Conservation (phyloP, 2,888 invertebrate genomes). For the Chorisops tibialis region DNA sequence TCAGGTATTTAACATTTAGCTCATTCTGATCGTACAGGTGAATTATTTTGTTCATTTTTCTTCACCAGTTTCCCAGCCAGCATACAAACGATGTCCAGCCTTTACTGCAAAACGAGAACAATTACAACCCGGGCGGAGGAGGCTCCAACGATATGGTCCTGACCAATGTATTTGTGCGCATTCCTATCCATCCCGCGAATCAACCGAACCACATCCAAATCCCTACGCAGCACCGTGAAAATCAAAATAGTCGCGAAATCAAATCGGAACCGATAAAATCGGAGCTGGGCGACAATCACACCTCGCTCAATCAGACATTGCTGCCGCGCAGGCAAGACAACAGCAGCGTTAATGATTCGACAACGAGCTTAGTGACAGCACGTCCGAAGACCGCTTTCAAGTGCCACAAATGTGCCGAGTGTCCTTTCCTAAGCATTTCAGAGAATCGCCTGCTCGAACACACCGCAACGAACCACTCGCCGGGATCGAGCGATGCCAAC, state of each 20-base stretch:
- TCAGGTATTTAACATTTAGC: too few species aligned
- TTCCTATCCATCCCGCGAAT: neutral
- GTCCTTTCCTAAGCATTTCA: conserved; percentile 44
- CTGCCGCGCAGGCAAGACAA: neutral
- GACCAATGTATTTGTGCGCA: conserved; percentile 17
- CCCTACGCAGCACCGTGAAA: conserved; percentile 41
- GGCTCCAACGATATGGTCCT: too few species aligned
- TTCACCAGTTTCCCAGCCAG: too few species aligned
- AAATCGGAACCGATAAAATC: conserved; percentile 48
- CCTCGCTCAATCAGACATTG: conserved; percentile 17
- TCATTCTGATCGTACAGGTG: too few species aligned
- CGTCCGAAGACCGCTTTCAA: conserved; percentile 28
- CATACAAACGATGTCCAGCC: too few species aligned
- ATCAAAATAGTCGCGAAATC: conserved; percentile 17
- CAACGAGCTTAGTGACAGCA: conserved; percentile 29
- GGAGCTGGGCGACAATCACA: conserved; percentile 37
- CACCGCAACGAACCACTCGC: conserved; percentile 26
- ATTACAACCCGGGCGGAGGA: too few species aligned
- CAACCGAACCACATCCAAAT: conserved; percentile 35
- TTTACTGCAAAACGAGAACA: too few species aligned
- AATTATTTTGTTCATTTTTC: too few species aligned
- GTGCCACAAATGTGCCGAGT: conserved; percentile 43
- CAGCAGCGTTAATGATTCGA: neutral
- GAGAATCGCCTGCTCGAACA: conserved; percentile 38
- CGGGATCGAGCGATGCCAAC: neutral